These are phyloP conservation scores for Pararge aegeria DNA, from an alignment of 1,140 invertebrate genomes.

Conservation along the genomic window DNA sequence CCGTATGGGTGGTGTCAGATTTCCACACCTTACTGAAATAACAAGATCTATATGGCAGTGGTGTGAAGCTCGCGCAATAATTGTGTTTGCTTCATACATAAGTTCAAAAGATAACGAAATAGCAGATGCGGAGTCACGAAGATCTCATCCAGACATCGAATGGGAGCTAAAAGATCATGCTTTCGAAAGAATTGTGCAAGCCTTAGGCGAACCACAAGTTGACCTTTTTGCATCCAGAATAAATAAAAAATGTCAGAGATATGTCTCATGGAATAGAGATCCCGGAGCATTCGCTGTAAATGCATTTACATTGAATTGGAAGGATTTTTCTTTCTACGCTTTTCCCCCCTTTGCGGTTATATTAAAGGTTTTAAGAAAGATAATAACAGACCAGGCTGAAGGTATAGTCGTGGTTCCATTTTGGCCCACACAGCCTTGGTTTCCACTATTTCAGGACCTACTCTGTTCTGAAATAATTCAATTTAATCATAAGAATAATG, in stretches of 20 bases:
- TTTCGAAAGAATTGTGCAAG: conserved; percentile 13
- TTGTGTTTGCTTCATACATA: no score
- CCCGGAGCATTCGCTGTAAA: conserved; percentile 25
- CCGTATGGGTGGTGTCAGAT: no score
- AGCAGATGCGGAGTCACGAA: conserved; percentile 29
- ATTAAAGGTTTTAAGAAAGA: conserved; percentile 27
- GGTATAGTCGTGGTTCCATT: no score
- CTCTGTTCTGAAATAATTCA: no score
- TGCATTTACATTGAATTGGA: no score
- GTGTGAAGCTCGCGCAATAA: conserved; percentile 28
- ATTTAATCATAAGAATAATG: no score
- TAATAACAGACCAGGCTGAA: conserved; percentile 32
- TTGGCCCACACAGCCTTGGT: no score
- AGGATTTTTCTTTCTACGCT: conserved; percentile 24
- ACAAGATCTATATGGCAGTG: conserved; percentile 27
- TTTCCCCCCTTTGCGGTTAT: conserved; percentile 40
- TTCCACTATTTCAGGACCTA: no score
- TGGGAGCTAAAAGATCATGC: conserved; percentile 26
- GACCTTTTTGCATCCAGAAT: conserved; percentile 32
- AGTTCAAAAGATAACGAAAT: conserved; percentile 25
- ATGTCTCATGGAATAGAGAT: conserved; percentile 32
- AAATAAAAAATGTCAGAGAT: conserved; percentile 30
- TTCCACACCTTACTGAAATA: no score
- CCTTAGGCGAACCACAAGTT: conserved; percentile 21
- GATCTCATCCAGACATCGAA: conserved; percentile 22